Evolutionary conservation across 1,140 invertebrate species (phyloP), one percentile per base, ranked within the genome.

Genomic region (Drosophila bocqueti): DNA sequence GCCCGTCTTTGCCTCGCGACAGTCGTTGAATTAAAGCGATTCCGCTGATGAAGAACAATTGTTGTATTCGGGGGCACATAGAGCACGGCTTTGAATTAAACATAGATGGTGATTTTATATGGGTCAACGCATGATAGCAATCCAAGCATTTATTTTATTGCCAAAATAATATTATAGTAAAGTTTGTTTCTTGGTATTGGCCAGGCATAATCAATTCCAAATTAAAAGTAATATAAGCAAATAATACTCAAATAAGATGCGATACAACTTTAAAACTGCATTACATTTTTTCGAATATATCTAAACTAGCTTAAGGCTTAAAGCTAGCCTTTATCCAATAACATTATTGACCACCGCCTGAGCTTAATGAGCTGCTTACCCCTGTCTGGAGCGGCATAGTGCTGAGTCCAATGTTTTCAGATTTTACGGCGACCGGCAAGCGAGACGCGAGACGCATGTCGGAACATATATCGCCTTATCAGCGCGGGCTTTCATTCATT

Each of bases 401-500:
- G 54, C 54, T 40, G 54, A 26, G 54, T 57, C 54, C 21, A 57
- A 57, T 26, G 36, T 57, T 57, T 57, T 55, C 15, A 10, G 52
- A 38, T 24, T 55, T 38, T 16, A 24, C 18, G 52, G 4, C 10
- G 3, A 50, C 16, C 26, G 47, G 47, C 24, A 49, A 49, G 47
- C 47, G 24, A n/a, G 38, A 8, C 55, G 55, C 24, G 24, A 36
- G 45, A 42, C n/a, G n/a, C 59, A 26, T 47, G 31, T 21, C 42
- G 55, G 58, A 60, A 36, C 63, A 42, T 46, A 62, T 18, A 62
- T 54, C 36, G 13, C 47, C 47, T 49, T 85, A 85, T 85, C 83
- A 85, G 74, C 62, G 54, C 50, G 58, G 52, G 77, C 63, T 72
- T 81, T 85, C 82, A 85, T 85, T 85, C 83, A 85, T 85, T 85